Evolutionary conservation across 1,140 invertebrate species (phyloP).

Genomic region (Lerema accius): DNA sequence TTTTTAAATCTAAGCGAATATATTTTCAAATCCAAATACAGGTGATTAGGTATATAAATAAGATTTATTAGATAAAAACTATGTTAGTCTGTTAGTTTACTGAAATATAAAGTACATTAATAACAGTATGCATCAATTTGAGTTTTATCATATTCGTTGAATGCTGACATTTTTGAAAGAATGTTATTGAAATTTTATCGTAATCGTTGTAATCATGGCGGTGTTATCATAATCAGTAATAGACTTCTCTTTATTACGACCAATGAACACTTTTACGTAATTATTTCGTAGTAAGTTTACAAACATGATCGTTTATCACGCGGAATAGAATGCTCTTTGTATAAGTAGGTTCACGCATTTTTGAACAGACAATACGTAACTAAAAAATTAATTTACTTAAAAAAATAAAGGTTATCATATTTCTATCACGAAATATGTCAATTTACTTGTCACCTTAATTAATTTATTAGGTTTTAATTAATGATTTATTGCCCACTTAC

Average conservation of each 20-base stretch:
- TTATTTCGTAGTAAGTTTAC: slow-evolving; percentile 22
- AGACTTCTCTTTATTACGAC: slow-evolving; percentile 11
- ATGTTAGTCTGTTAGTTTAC: too few species aligned
- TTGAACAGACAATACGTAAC: not conserved
- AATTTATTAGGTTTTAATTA: too few species aligned
- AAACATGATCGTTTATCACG: not conserved
- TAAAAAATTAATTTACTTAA: not conserved
- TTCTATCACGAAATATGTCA: too few species aligned
- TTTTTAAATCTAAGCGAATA: not conserved
- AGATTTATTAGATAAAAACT: too few species aligned
- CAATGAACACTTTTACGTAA: slow-evolving; percentile 22
- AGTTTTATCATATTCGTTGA: not conserved
- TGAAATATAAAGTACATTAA: too few species aligned
- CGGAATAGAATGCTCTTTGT: not conserved
- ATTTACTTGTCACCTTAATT: too few species aligned
- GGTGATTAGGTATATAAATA: too few species aligned
- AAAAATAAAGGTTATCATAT: too few species aligned
- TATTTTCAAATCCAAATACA: too few species aligned
- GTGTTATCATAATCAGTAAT: slow-evolving; percentile 23
- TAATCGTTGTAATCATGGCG: slow-evolving; percentile 13
- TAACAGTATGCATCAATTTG: too few species aligned
- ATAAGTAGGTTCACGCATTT: not conserved
- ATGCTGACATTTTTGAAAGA: not conserved
- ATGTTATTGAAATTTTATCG: slow-evolving; percentile 18
- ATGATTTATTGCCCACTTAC: too few species aligned